phyloP scores from a whole-genome alignment of 2,113 vertebrate genomes.

The Orientallactaga bullata region DNA sequence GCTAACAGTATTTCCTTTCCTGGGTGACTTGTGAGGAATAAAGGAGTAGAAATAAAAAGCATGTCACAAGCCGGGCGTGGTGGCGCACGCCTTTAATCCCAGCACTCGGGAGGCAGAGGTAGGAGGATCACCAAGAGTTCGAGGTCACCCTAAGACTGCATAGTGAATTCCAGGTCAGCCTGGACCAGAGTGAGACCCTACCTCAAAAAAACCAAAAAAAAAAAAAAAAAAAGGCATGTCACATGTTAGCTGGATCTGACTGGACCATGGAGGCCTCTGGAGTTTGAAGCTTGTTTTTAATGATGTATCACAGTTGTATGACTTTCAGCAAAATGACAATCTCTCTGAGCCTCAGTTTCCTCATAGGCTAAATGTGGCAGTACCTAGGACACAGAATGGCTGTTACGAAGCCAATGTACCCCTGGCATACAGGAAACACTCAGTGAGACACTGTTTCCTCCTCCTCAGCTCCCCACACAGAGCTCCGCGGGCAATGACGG shows the following conservation, averaged over 20 bases:
- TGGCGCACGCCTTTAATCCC: too few species aligned
- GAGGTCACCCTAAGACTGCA: too few species aligned
- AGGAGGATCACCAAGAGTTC: too few species aligned
- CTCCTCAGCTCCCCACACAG: background rate
- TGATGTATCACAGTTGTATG: background rate
- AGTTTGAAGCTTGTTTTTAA: constrained; percentile 7
- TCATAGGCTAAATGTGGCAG: background rate
- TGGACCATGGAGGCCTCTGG: background rate
- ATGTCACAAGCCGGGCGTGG: too few species aligned
- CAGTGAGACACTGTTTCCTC: background rate
- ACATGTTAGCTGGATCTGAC: background rate
- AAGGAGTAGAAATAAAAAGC: background rate
- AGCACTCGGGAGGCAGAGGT: too few species aligned
- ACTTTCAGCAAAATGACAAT: background rate
- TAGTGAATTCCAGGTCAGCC: too few species aligned
- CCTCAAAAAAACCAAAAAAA: too few species aligned
- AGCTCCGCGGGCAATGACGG: background rate
- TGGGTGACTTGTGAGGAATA: background rate
- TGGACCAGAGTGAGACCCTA: too few species aligned
- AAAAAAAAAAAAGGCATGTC: too few species aligned
- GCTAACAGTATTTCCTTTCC: background rate
- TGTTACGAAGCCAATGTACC: background rate
- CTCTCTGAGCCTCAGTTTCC: constrained; percentile 42
- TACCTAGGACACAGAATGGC: background rate
- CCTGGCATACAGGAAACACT: background rate